Base-by-base conservation (phyloP, 2,888 invertebrate genomes). In the Tenodera sinensis region DNA sequence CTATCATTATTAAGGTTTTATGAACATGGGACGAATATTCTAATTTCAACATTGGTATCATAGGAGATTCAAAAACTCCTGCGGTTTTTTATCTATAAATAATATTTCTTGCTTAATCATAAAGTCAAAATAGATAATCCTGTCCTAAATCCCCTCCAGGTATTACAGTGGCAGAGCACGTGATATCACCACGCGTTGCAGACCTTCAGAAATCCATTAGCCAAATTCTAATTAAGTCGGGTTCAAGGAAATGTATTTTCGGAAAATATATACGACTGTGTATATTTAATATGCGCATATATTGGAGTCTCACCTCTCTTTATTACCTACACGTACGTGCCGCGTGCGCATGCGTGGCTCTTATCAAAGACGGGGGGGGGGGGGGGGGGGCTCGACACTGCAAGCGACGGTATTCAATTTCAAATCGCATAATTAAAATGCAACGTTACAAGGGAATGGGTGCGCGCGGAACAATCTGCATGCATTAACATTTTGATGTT, bases 401-500 rank as follows among this genome's bases (percentile, higher is more conserved):
- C 54, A 71, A 27, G 83, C 82, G 34, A 34, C 14, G 87, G 34
- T 87, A 87, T 87, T 87, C 87, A 83, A 87, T 87, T 87, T 87
- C 82, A 87, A 87, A 87, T 82, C n/a, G 82, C 83, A 83, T 87
- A 83, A 87, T 87, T 87, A 87, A 87, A 87, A 87, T 83, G 82
- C 83, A 9, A 20, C 54, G 54, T 71, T 71, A 71, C 54, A 71
- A n/a, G 82, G 25, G 28, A 34, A 84, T 84, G 84, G 84, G 34
- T 9, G 28, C 25, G 84, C 25, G 42, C n/a, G 28, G 84, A 71
- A 30, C 87, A 87, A 87, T 87, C 87, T 87, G 87, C 87, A 87
- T 87, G 87, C 27, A 87, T 87, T 87, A 87, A 87, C 87, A 87
- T 87, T 87, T 34, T 87, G 87, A 87, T 87, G 87, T 42, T 87